Conservation (phyloP, 2,113 vertebrate species). For the Craseonycteris thonglongyai region DNA sequence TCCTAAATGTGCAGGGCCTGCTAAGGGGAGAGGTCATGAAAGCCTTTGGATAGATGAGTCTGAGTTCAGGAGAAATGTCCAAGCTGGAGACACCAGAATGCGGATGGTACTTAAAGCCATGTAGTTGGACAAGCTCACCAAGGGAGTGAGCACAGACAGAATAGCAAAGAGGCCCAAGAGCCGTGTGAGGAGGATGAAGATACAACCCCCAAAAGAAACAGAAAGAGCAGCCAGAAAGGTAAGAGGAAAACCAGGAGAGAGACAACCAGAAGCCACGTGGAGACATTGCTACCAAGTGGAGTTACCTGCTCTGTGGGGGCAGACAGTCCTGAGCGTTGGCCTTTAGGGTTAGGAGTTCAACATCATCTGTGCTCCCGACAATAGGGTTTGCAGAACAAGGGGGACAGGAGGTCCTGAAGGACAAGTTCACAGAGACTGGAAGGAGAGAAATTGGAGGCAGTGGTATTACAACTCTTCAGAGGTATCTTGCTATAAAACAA, state of each 20-base stretch:
- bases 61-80: background rate
- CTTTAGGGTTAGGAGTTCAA: background rate
- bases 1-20: background rate
- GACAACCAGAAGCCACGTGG: background rate
- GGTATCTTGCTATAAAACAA: background rate
- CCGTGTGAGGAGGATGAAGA: background rate
- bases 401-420: background rate
- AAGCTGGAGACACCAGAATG: background rate
- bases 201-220: background rate
- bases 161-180: background rate
- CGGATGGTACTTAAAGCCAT: background rate
- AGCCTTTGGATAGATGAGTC: background rate
- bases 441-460: background rate
- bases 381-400: background rate
- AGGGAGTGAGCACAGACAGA: background rate
- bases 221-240: background rate
- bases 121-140: background rate
- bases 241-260: background rate
- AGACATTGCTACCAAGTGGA: background rate
- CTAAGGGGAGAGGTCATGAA: background rate
- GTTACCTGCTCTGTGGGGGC: background rate
- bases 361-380: background rate
- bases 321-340: background rate
- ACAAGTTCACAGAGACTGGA: background rate
- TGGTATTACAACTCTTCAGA: background rate